phyloP scores from a whole-genome alignment of 2,888 invertebrate species.

The Mythimna lalbum region DNA sequence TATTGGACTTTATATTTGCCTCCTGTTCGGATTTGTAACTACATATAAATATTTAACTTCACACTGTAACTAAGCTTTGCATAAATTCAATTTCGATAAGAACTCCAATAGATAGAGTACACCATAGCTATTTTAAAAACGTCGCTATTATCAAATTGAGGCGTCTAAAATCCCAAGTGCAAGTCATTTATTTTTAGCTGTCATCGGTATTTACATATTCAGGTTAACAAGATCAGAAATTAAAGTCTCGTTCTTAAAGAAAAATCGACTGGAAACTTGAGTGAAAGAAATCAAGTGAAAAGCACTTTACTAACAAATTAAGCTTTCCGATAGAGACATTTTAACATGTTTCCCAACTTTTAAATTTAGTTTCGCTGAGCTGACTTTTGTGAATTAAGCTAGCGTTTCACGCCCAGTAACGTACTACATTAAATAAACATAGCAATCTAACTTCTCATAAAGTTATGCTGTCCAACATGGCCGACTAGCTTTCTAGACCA shows the following conservation, averaged over 20 bases:
- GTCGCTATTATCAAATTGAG: too few species aligned
- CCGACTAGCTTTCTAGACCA: too few species aligned
- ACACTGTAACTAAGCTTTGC: not conserved
- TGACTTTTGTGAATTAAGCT: too few species aligned
- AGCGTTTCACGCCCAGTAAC: too few species aligned
- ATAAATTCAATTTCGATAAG: constrained; percentile 23
- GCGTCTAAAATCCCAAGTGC: constrained; percentile 6
- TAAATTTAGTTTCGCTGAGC: too few species aligned
- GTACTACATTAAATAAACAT: too few species aligned
- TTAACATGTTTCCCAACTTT: too few species aligned
- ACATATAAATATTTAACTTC: constrained; percentile 3
- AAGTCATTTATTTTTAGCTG: constrained; percentile 4
- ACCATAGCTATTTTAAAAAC: too few species aligned
- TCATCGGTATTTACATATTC: constrained; percentile 1
- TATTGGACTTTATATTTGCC: constrained; percentile 34
- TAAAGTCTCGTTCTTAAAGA: constrained; percentile 9
- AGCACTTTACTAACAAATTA: constrained; percentile 3
- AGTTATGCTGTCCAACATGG: too few species aligned
- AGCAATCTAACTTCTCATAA: too few species aligned
- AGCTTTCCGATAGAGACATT: too few species aligned
- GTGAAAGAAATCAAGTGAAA: constrained; percentile 8
- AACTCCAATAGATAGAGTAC: too few species aligned
- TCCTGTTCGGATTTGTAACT: not conserved
- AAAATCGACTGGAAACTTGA: constrained; percentile 5
- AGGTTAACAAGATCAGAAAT: constrained; percentile 10